These are phyloP conservation scores for Papilio polytes DNA, from an alignment of 1,140 invertebrate genomes.

Conservation along the genomic window DNA sequence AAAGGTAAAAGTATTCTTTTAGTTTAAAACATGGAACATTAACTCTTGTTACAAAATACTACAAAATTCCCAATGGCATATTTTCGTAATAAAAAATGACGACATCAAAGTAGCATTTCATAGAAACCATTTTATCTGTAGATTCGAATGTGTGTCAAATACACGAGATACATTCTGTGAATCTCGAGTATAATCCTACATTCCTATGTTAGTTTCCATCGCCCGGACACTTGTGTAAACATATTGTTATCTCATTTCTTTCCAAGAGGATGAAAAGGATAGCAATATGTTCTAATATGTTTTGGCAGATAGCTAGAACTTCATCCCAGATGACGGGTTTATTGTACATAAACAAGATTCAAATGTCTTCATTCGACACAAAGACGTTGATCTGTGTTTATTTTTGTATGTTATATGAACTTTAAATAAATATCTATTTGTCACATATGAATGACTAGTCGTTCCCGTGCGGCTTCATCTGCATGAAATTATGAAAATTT, in stretches of 20 bases:
- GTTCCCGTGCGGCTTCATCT: too few species aligned
- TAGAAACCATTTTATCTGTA: slow-evolving; percentile 1
- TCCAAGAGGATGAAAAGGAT: background rate
- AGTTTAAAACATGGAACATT: background rate
- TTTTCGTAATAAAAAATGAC: slow-evolving; percentile 18
- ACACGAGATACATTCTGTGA: background rate
- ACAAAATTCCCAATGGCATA: background rate
- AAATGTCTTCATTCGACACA: background rate
- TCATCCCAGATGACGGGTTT: background rate
- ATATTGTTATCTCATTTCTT: background rate
- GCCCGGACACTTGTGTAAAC: background rate
- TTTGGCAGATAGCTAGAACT: background rate
- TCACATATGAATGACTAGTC: background rate
- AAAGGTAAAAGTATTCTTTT: too few species aligned
- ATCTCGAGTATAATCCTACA: background rate
- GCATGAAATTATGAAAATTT: too few species aligned
- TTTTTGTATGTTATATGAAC: background rate
- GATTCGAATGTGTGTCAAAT: background rate
- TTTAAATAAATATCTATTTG: background rate
- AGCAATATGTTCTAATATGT: background rate
- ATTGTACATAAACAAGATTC: background rate
- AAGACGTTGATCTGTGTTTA: background rate
- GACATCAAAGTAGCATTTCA: background rate
- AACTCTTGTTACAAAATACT: background rate
- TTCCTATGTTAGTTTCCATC: background rate